Percentiles rank a stretch among this genome's conserved stretches.
Conservation (phyloP, 2,113 vertebrate genomes). For the Macroglossus sobrinus region DNA sequence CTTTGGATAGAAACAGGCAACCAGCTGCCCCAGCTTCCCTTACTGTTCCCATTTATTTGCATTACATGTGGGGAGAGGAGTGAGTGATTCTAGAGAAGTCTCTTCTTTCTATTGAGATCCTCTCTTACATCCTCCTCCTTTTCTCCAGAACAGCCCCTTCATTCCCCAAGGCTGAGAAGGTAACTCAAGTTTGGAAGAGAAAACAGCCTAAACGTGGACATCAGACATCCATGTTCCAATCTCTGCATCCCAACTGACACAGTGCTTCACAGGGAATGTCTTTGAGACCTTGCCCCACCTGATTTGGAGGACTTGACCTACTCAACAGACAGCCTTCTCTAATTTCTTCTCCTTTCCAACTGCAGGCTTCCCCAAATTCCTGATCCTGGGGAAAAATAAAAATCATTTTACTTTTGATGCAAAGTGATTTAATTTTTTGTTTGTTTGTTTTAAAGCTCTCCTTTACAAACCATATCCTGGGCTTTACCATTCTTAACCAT, state of each 20-base stretch:
- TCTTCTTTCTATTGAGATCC: neutral
- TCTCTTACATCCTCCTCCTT: neutral
- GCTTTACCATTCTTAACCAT: neutral
- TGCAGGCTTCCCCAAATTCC: neutral
- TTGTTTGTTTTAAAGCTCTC: neutral
- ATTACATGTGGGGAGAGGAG: neutral
- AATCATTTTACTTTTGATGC: neutral
- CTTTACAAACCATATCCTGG: neutral
- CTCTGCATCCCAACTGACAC: neutral
- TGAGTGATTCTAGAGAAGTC: neutral
- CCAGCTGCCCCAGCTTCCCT: neutral
- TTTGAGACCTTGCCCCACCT: neutral
- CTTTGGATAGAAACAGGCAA: neutral
- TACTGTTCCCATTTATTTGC: too few species aligned
- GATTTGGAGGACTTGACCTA: neutral
- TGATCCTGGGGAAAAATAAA: neutral
- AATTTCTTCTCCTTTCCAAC: neutral
- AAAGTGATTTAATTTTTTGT: neutral
- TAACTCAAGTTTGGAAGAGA: neutral
- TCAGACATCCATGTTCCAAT: too few species aligned
- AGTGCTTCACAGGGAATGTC: neutral
- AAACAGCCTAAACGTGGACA: neutral
- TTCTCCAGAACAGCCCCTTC: neutral
- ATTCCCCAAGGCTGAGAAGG: neutral
- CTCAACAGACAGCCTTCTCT: neutral